A percentile compares a stretch with the other conserved stretches of the same genome.
Conservation (phyloP, 1,140 invertebrate species). For the Diplogasteroides magnus region DNA sequence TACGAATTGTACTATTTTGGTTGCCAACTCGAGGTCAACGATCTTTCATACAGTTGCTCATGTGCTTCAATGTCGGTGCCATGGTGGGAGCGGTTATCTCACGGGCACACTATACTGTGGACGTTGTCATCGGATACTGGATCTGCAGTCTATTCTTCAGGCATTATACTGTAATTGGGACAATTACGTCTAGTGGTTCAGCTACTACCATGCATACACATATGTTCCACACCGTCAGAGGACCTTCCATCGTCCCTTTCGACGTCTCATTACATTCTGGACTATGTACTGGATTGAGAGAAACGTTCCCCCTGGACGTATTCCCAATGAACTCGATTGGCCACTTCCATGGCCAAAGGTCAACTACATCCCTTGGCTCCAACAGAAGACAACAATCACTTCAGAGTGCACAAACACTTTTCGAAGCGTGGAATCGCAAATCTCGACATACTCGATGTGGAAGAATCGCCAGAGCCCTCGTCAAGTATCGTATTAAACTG, state of each 20-base stretch:
- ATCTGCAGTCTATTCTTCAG: constrained; percentile 21
- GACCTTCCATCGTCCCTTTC: constrained; percentile 14
- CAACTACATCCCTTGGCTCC: background rate
- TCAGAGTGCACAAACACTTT: background rate
- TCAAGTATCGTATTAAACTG: background rate
- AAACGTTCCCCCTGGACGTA: constrained; percentile 21
- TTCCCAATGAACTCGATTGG: constrained; percentile 28
- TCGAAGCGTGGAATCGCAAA: background rate
- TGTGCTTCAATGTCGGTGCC: constrained; percentile 15
- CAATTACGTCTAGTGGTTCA: constrained; percentile 9
- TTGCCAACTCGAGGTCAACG: background rate
- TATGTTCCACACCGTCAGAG: constrained; percentile 6
- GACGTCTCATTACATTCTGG: constrained; percentile 26
- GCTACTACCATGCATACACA: constrained; percentile 26
- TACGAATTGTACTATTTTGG: background rate
- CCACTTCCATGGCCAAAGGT: constrained; percentile 19
- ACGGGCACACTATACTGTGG: constrained; percentile 27
- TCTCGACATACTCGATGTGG: background rate
- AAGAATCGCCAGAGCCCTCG: background rate
- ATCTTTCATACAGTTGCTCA: constrained; percentile 9
- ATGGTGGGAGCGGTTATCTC: constrained; percentile 23
- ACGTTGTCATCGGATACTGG: constrained; percentile 28
- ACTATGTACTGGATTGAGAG: constrained; percentile 22
- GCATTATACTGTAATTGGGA: constrained; percentile 7
- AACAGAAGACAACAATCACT: background rate